Base-by-base conservation (phyloP, 2,888 invertebrate species). In the Hanleya hanleyi region DNA sequence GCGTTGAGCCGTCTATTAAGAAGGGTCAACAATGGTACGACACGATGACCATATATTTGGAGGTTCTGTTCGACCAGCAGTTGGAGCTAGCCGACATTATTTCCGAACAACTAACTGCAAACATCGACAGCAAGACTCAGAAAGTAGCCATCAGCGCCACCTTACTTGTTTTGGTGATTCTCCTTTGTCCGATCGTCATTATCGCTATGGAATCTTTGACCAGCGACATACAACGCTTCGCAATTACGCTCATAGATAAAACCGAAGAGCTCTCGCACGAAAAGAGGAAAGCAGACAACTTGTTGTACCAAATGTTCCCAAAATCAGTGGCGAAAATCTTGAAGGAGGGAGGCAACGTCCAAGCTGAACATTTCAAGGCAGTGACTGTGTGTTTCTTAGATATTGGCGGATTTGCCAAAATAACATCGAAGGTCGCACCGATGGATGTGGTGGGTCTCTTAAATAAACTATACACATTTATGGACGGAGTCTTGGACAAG, bases 1-100 rank as follows among this genome's bases (percentile, higher is more conserved):
- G 92, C 37, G 93, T 94, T 69, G 89, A 91, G 0, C 93, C 95
- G 4, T 94, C 94, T 86, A 93, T 95, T 12, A 91, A 92, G 0
- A 94, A 95, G 73, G 95, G 96, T 6, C 94, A 95, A 68, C 93
- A 93, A 77, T 96, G 96, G 90, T 96, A 95, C 85, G 95, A 96
- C 87, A 93, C 94, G 67, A 95, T 96, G 90, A 94, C 95, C 0
- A 94, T 93, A 0, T 94, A 96, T 83, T 93, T 95, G 0, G 95
- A 95, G 81, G 95, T 95, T 84, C 90, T 96, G 51, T 91, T 96
- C 69, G 94, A 94, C 70, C 93, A 96, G 12, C 96, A 96, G 89
- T 62, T 67, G 12, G 67, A 94, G 79, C 91, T 96, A n/a, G 91
- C 96, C 50, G 92, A 93, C 49, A 93, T 94, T 83, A 96, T 96